Base-by-base conservation (phyloP, 2,113 vertebrate genomes). In the Rhinichthys klamathensis region DNA sequence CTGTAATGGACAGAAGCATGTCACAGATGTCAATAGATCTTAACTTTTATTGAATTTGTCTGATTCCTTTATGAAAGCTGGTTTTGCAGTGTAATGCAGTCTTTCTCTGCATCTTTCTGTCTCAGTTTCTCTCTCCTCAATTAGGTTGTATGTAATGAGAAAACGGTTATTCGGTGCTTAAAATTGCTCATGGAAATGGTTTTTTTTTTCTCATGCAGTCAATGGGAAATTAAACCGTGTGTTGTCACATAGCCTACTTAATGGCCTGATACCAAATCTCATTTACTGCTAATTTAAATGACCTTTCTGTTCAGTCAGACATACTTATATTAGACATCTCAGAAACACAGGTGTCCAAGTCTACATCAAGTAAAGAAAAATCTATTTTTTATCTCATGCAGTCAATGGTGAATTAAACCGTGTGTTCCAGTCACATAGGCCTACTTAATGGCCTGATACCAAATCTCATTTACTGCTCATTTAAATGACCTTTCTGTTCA, bases 401-500 rank as follows among this genome's bases (percentile, higher is more conserved):
- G 54, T 87, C 76, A 85, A 80, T 54, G 87, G 67, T 84, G 65
- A 56, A 70, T 85, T 56, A 88, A 78, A 61, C 25, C 23, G 8
- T 13, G 49, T 83, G 77, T 78, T 88, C 46, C 63, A 60, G 27
- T 38, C 65, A 73, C 73, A 25, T 69, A n/a, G n/a, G n/a, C n/a
- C n/a, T n/a, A 46, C 3, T 44, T 86, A 84, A 89, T 88, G 80
- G 65, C 56, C 41, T 58, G 41, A 80, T 74, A 82, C 76, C 78
- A 81, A 86, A 88, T 91, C 65, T 85, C 46, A 87, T 89, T 90
- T 80, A 80, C 44, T 72, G 69, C 87, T 87, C 72, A 90, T 89
- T 84, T 77, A 44, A 88, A 88, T 87, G 9, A 80, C 82, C 69
- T 82, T 86, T 84, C 85, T 85, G 23, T 80, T 87, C 72, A 83